phyloP scores from a whole-genome alignment of 2,888 invertebrate genomes.

The Euphydryas editha region DNA sequence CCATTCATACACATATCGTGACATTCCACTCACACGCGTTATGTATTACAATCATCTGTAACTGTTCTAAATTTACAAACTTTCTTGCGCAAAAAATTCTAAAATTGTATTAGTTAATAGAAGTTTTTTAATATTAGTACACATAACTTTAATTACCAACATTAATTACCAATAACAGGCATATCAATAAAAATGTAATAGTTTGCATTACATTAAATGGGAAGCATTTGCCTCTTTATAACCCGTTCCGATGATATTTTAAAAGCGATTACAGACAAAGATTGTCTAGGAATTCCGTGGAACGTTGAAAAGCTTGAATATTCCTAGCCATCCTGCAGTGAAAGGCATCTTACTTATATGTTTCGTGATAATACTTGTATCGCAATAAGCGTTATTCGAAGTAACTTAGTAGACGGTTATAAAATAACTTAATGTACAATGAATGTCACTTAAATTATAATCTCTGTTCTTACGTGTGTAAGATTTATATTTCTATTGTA shows the following conservation, averaged over 20 bases:
- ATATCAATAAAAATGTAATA: background rate
- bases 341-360: slow-evolving; percentile 33
- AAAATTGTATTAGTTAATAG: too few species aligned
- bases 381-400: slow-evolving; percentile 13
- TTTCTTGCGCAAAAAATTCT: too few species aligned
- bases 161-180: too few species aligned
- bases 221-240: background rate
- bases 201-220: background rate
- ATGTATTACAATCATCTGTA: too few species aligned
- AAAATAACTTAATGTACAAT: slow-evolving; percentile 6
- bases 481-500: slow-evolving; percentile 7
- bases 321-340: slow-evolving; percentile 31
- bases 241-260: slow-evolving; percentile 34
- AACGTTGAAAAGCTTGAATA: slow-evolving; percentile 35
- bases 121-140: too few species aligned
- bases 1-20: too few species aligned
- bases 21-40: too few species aligned
- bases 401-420: background rate
- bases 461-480: background rate
- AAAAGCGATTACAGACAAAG: slow-evolving; percentile 30
- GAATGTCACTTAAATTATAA: slow-evolving; percentile 9
- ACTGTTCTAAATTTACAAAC: too few species aligned
- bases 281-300: slow-evolving; percentile 31
- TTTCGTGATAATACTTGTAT: slow-evolving; percentile 18
- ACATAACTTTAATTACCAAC: too few species aligned